A percentile compares a stretch with the other conserved stretches of the same genome.
Evolutionary conservation across 2,113 vertebrate genomes (phyloP).

Genomic region (Felis chaus): DNA sequence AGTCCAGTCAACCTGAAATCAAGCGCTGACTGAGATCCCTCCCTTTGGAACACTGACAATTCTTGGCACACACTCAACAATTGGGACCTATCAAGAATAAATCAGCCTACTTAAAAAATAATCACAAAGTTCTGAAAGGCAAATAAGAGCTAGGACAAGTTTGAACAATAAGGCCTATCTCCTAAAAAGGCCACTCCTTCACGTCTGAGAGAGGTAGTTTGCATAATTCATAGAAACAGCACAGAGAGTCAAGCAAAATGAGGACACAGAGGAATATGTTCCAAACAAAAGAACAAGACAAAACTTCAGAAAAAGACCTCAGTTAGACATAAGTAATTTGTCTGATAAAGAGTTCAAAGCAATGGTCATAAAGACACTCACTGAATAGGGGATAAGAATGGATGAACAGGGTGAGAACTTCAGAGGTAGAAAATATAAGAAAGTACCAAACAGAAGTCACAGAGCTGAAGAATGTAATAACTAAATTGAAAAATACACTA

Average conservation of each 20-base stretch:
- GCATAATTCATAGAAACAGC: not conserved
- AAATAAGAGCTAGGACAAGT: not conserved
- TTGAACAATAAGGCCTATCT: not conserved
- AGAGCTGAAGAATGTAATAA: not conserved
- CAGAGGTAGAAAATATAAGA: not conserved
- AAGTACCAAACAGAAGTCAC: not conserved
- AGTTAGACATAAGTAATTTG: not conserved
- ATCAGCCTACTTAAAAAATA: not conserved
- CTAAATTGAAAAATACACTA: not conserved
- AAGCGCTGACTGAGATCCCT: not conserved
- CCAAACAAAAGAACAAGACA: not conserved
- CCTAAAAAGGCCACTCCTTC: not conserved
- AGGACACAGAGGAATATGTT: not conserved
- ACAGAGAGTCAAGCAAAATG: not conserved
- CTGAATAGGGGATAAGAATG: not conserved
- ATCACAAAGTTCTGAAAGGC: not conserved
- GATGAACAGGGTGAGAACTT: not conserved
- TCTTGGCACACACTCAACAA: not conserved
- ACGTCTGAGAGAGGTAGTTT: not conserved
- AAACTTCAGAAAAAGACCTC: not conserved
- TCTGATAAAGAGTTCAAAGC: not conserved
- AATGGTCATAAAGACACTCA: not conserved
- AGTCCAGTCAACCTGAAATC: not conserved
- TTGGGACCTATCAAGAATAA: not conserved
- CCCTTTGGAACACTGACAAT: not conserved